A percentile compares a stretch with the other conserved stretches of the same genome.
These are phyloP conservation scores for Nasonia giraulti DNA, from an alignment of 1,140 invertebrate species.

Conservation along the genomic window DNA sequence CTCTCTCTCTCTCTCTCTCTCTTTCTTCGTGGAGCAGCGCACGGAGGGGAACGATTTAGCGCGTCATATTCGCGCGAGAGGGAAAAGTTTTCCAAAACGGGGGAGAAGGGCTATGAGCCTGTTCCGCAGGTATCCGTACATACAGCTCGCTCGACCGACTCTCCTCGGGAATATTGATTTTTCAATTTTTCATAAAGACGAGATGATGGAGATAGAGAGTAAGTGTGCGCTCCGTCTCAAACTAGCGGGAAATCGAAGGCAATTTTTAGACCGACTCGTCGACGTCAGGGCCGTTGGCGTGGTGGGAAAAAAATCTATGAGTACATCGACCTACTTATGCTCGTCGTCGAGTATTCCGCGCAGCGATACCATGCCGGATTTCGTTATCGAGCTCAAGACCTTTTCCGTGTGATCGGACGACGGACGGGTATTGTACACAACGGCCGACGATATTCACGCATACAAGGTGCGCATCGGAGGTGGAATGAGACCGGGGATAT, in stretches of 20 bases:
- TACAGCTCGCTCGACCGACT: not conserved
- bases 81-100: slow-evolving; percentile 20
- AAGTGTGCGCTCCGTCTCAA: not conserved
- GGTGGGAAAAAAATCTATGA: not conserved
- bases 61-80: slow-evolving; percentile 20
- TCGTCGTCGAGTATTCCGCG: not conserved
- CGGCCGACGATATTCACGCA: too few relatives aligned
- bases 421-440: too few relatives aligned
- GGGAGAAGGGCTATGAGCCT: not conserved
- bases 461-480: too few relatives aligned
- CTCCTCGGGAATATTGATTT: slow-evolving; percentile 56
- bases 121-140: not conserved
- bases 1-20: slow-evolving; percentile 49
- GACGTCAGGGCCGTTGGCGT: not conserved
- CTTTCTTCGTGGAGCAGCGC: not conserved
- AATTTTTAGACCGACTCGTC: slow-evolving; percentile 13
- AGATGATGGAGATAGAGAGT: not conserved
- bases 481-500: too few relatives aligned
- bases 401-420: not conserved
- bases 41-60: slow-evolving; percentile 51
- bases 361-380: not conserved
- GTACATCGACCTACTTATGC: not conserved
- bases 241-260: not conserved
- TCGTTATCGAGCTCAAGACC: not conserved
- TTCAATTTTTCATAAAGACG: slow-evolving; percentile 48